Base-by-base conservation (phyloP, 92 coral and sea anemone species). In the Paramuricea clavata region DNA sequence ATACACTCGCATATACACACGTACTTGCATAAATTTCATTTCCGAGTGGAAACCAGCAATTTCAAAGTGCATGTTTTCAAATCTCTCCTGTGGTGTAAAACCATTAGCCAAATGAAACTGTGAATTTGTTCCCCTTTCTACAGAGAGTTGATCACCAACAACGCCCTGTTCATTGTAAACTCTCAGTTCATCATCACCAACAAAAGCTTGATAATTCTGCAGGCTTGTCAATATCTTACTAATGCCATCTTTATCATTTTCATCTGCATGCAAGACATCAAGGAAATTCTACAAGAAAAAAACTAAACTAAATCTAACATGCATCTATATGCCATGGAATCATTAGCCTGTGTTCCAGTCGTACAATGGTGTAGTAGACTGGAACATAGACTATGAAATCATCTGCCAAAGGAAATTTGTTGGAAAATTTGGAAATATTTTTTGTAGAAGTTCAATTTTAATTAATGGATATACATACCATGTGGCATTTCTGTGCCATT, bases 91-190 rank as follows among this genome's bases (percentile, higher is more conserved):
- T 15, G 57, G 62, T 21, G 71, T 77, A 28, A 44, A 77, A 8
- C 82, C 71, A 77, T 77, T 77, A 16, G 19, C 62, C 62, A 44
- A 59, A 44, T 50, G 11, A 50, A 77, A 44, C 17, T 44, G 0
- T 33, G 82, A 76, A 77, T 77, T 77, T 12, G 62, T 75, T 77
- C 34, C 82, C 5, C 82, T 23, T 50, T 77, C 82, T 0, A 77
- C 82, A 44, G 82, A 44, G 12, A 77, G 68, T 33, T 77, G 82
- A 32, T 77, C 82, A 77, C 82, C 82, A 77, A 77, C 25, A 5
- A 77, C 82, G 7, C 35, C 19, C 16, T 44, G 43, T 17, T 50
- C 25, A n/a, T 43, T 33, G 39, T 44, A 77, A 16, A 44, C 15
- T 77, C 62, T 77, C 15, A 49, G 21, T 12, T 77, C 82, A 5